phyloP scores from a whole-genome alignment of 2,797 vertebrate genomes.

The Melanotaenia parkinsoni region DNA sequence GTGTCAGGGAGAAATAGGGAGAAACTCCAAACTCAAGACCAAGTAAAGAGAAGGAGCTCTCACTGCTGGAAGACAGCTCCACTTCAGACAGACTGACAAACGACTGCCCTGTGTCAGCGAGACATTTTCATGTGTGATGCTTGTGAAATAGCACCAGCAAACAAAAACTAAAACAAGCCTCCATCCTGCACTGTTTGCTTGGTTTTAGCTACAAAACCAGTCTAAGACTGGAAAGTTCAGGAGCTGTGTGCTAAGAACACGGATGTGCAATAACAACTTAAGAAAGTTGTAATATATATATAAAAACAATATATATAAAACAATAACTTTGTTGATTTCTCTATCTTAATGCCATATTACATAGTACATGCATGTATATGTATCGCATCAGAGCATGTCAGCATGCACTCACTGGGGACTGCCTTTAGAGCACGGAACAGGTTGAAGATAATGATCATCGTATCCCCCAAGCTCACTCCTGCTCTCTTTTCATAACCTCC shows the following conservation, averaged over 20 bases:
- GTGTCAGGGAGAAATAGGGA: slow-evolving; percentile 75
- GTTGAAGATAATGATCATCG: slow-evolving; percentile 77
- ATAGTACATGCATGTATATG: slow-evolving; percentile 32
- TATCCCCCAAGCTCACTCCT: slow-evolving; percentile 71
- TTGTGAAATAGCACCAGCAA: slow-evolving; percentile 65
- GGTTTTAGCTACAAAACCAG: slow-evolving; percentile 37
- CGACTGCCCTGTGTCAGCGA: slow-evolving; percentile 70
- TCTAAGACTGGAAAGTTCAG: slow-evolving; percentile 19
- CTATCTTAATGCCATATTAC: neutral
- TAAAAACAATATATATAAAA: neutral
- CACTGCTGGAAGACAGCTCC: slow-evolving; percentile 75
- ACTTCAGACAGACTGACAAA: slow-evolving; percentile 83
- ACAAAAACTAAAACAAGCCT: slow-evolving; percentile 58
- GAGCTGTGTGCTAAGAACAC: slow-evolving; percentile 16
- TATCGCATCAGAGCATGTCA: slow-evolving; percentile 28
- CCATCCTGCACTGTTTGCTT: slow-evolving; percentile 44
- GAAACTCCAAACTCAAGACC: slow-evolving; percentile 73
- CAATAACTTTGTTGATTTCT: neutral
- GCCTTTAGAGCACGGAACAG: slow-evolving; percentile 65
- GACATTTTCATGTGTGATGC: slow-evolving; percentile 74
- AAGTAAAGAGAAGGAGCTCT: slow-evolving; percentile 59
- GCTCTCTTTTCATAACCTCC: slow-evolving; percentile 74
- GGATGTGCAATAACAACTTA: neutral
- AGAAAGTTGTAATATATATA: neutral
- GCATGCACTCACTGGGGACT: slow-evolving; percentile 59